Evolutionary conservation across 2,797 vertebrate genomes (phyloP).

Genomic region (Muscicapa striata): DNA sequence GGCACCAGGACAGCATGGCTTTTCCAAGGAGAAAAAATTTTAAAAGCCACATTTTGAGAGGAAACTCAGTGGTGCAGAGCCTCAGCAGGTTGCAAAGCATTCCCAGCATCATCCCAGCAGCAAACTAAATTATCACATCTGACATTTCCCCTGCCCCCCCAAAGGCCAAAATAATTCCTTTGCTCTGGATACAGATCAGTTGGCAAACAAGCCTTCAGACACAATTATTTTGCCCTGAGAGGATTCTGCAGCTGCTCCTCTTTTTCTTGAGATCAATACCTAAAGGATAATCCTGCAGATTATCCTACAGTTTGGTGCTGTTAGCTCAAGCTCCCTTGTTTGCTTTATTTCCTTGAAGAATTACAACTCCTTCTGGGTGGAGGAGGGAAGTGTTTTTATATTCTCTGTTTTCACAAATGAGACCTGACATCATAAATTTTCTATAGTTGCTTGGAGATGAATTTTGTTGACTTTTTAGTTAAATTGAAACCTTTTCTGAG

Average conservation of each 20-base stretch:
- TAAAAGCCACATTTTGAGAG: background rate
- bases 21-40: background rate
- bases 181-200: slow-evolving; percentile 45
- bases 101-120: background rate
- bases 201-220: slow-evolving; percentile 46
- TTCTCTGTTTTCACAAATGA: background rate
- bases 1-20: background rate
- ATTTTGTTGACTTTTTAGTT: background rate
- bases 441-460: background rate
- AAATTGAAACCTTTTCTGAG: background rate
- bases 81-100: background rate
- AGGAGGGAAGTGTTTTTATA: background rate
- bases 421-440: background rate
- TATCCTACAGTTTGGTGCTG: slow-evolving; percentile 20
- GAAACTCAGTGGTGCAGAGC: background rate
- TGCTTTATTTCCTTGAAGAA: slow-evolving; percentile 40
- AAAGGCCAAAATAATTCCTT: slow-evolving; percentile 52
- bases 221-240: slow-evolving; percentile 50
- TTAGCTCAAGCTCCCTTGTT: background rate
- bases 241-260: slow-evolving; percentile 60
- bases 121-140: background rate
- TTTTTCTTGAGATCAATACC: slow-evolving; percentile 49
- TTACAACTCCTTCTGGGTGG: slow-evolving; percentile 1
- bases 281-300: slow-evolving; percentile 58
- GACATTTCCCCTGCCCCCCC: background rate